Evolutionary conservation across 2,888 invertebrate species (phyloP), one percentile per base, ranked within the genome.

Genomic region (Troides aeacus): DNA sequence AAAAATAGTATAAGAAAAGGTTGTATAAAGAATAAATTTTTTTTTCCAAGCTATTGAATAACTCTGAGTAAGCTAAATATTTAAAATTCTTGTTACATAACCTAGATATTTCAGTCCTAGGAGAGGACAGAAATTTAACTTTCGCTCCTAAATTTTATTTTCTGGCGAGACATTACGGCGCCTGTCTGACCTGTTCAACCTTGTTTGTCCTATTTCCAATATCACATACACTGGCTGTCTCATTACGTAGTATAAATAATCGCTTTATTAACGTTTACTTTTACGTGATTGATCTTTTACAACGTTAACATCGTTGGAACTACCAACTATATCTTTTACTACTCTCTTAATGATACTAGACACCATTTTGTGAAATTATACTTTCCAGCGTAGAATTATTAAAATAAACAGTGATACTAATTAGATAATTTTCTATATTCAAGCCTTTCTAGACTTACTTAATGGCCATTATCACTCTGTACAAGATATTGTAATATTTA

Each of bases 161-260:
- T 57, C 53, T 64, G 64, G 64, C 64, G 57, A 57, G 64, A 64
- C 64, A 53, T 21, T 23, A 42, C 17, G 64, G 57, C 64, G 64
- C 57, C 64, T 17, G 64, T 57, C 64, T 64, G 64, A 64, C 64
- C 64, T 64, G 57, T 6, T 17, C 39, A 57, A 56, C 56, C 57
- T 64, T 57, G 64, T 64, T 15, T 39, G 36, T 36, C 39, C 64
- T 64, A 8, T 39, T 57, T 64, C 57, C 57, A 36, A n/a, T 2
- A 42, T 64, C 12, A 36, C 63, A 30, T 30, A 56, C 53, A n/a
- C 63, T n/a, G n/a, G 17, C 1, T 30, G 62, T 8, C 7, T 46
- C 23, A 24, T 56, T 12, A 24, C 46, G 50, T 50, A 15, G 18
- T 50, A 17, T 50, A 18, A 50, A 15, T 50, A 50, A 50, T 50